Percentiles rank a stretch among this genome's conserved stretches.
Evolutionary conservation across 2,888 invertebrate genomes (phyloP).

Genomic region (Rosalia funebris): DNA sequence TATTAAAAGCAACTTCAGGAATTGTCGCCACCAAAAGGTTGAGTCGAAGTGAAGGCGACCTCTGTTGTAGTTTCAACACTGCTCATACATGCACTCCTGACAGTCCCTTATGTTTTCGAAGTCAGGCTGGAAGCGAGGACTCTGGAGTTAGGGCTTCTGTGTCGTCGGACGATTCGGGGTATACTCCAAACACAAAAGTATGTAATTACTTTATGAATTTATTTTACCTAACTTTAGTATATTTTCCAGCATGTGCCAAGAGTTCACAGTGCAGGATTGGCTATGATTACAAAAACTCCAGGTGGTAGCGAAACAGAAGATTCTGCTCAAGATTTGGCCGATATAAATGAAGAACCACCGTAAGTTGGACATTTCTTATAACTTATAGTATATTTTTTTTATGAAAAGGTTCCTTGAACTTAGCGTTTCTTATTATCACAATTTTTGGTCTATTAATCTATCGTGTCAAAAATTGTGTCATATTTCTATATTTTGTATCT

Average conservation of each 20-base stretch:
- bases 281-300: slow-evolving; percentile 59
- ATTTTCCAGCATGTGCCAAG: slow-evolving; percentile 60
- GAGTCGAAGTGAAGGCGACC: slow-evolving; percentile 67
- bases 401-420: too few relatives aligned
- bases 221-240: too few relatives aligned
- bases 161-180: slow-evolving; percentile 58
- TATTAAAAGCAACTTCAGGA: slow-evolving; percentile 50
- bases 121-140: slow-evolving; percentile 59
- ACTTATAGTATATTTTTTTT: too few relatives aligned
- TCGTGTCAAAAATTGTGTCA: too few relatives aligned
- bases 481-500: too few relatives aligned
- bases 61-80: slow-evolving; percentile 51
- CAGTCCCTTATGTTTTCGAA: slow-evolving; percentile 56
- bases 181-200: slow-evolving; percentile 44
- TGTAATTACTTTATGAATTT: neutral
- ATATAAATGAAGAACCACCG: slow-evolving; percentile 32
- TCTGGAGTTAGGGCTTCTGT: slow-evolving; percentile 60
- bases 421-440: too few relatives aligned
- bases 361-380: too few relatives aligned
- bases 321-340: slow-evolving; percentile 56
- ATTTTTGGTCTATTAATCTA: too few relatives aligned
- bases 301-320: slow-evolving; percentile 63
- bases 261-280: slow-evolving; percentile 55
- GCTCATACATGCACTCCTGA: slow-evolving; percentile 44
- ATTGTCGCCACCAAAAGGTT: slow-evolving; percentile 49